Base-by-base conservation (phyloP, 2,797 vertebrate species). In the Melanotaenia boesemani region DNA sequence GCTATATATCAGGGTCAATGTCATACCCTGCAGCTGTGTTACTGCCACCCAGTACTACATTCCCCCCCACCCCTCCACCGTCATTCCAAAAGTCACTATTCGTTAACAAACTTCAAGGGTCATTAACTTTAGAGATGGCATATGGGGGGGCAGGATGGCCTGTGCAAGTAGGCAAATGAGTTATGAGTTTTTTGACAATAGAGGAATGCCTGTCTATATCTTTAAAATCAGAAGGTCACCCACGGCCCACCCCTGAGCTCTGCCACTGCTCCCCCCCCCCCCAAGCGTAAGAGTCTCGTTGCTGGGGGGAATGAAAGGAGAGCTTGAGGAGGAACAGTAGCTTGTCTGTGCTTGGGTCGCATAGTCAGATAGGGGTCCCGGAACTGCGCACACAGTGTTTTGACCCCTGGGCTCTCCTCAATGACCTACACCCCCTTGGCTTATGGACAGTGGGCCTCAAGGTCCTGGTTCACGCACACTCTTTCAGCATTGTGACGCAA, bases 381-480 rank as follows among this genome's bases (percentile, higher is more conserved):
- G 94, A 95, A 94, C 91, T 94, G 88, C 91, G 91, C 93, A 91
- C 92, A 94, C 90, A 92, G 90, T 92, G 90, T 89, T 90, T 83
- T 91, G 93, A 94, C 93, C 93, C 91, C 88, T 81, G 81, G 83
- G 90, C 85, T 87, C 83, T 83, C 86, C 74, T 76, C 83, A 0
- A 9, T 2, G 86, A 88, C 88, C 86, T 79, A 86, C 82, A 83
- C 82, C 83, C 86, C 85, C 87, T 88, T 79, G 72, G 86, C 89
- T 90, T 86, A 84, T 64, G 82, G 86, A 91, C 34, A 82, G 76
- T 64, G 70, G 86, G 88, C 81, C 87, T 2, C 74, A 78, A 84
- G 90, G 88, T 82, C 85, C 74, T 0, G 8, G 69, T 80, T 41
- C 86, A 87, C 74, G 79, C 90, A 92, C 77, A 71, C 77, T 81